Evolutionary conservation across 1,140 invertebrate genomes (phyloP), one percentile per base, ranked within the genome.

Genomic region (Hylaeus volcanicus): DNA sequence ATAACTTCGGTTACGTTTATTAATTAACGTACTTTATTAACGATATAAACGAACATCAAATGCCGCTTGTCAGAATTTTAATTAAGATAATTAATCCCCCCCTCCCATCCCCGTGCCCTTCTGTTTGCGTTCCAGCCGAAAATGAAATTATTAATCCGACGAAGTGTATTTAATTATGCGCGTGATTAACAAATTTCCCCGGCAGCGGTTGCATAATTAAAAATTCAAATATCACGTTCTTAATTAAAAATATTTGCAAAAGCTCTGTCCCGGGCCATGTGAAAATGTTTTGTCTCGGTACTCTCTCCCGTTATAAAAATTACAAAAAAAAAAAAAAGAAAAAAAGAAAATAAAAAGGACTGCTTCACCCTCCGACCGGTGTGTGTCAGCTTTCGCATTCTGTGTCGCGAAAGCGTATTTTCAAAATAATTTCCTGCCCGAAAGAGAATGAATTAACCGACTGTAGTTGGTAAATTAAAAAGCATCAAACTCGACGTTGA

Each of bases 41-140:
- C 1, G 66, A 75, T 51, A 48, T 53, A 64, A 45, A 58, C 39
- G 63, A 37, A 48, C 56, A 69, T 69, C 37, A 56, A 76, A 68
- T 48, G 53, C 39, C 64, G 8, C 53, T 15, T 68, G 64, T 76
- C 64, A 41, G n/a, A 55, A 64, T 79, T 79, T 64, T 79, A 79
- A 79, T 79, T 79, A 79, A 79, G 70, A 79, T 79, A 79, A 79
- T 79, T 79, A 73, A 79, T 79, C 70, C 48, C 41, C 15, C 43
- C 61, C 53, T 68, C 6, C 43, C 6, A 2, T 51, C 51, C 51
- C 9, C 12, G 41, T 6, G 12, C 53, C 26, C 39, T 55, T 73
- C 41, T 79, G 60, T 64, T 15, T 56, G n/a, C 39, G 39, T 51
- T 14, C 12, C n/a, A 61, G 14, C 43, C 39, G 39, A 55, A 63